A percentile compares a stretch with the other conserved stretches of the same genome.
Evolutionary conservation across 2,113 vertebrate genomes (phyloP).

Genomic region (Lophius piscatorius): DNA sequence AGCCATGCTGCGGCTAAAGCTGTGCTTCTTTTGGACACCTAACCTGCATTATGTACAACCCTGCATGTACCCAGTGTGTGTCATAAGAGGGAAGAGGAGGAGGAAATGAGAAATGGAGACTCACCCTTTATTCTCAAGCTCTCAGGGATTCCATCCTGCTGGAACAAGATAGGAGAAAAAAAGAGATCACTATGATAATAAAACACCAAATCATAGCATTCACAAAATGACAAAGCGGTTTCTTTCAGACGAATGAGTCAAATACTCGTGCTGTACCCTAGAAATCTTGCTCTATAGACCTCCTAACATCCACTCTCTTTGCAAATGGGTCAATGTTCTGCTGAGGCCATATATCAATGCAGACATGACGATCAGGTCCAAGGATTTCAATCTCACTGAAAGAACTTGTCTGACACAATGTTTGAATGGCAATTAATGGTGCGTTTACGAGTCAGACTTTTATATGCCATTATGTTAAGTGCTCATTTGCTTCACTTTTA

Average conservation of each 20-base stretch:
- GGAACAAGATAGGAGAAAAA: slow-evolving; percentile 19
- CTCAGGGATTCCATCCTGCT: slow-evolving; percentile 77
- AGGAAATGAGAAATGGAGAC: slow-evolving; percentile 42
- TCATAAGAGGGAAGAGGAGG: background rate
- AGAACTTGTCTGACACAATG: background rate
- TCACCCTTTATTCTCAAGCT: slow-evolving; percentile 77
- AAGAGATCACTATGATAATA: slow-evolving; percentile 26
- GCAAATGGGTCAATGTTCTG: background rate
- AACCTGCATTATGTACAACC: background rate
- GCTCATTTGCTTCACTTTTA: slow-evolving; percentile 8
- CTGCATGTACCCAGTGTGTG: background rate
- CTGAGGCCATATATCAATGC: background rate
- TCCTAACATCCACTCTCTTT: background rate
- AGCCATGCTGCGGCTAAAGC: too few species aligned
- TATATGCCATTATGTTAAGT: slow-evolving; percentile 7
- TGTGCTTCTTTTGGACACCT: background rate
- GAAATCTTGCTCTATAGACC: background rate
- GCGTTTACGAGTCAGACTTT: background rate
- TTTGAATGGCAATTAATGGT: slow-evolving; percentile 22
- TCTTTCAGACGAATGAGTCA: too few species aligned
- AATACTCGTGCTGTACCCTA: too few species aligned
- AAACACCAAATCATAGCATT: slow-evolving; percentile 1
- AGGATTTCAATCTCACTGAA: background rate
- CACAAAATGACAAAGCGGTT: background rate
- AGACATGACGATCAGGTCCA: background rate